Base-by-base conservation (phyloP, 2,113 vertebrate species). In the Scatophagus argus region DNA sequence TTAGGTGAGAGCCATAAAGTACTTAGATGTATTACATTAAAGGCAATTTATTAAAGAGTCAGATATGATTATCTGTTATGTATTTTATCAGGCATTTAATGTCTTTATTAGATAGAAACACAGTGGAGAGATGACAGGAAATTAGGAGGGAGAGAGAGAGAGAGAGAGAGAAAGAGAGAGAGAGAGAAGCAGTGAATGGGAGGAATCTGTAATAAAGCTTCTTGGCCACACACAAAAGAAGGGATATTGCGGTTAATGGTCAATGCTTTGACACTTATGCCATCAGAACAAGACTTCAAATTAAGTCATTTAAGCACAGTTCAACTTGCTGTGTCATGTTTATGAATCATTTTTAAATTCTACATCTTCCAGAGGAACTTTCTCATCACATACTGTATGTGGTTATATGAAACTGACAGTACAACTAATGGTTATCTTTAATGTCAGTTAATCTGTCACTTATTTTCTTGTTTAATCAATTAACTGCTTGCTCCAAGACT, bases 21-120 rank as follows among this genome's bases (percentile, higher is more conserved):
- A n/a, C n/a, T n/a, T 43, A 51, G 54, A 34, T 12, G 29, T 46
- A 82, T 88, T 90, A 92, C 89, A 93, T 92, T 90, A 91, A 91
- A 93, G 91, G 91, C 88, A 87, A 31, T 58, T 73, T 54, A 68
- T 69, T 77, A 16, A 83, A 46, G 27, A 6, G 12, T 60, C 62
- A 51, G 49, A 32, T 47, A 52, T 1, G n/a, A 14, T 58, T n/a
- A 23, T 7, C 8, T n/a, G 36, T 7, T 14, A n/a, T 3, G 11
- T 39, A 6, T 27, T 5, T 56, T 36, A 41, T 64, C 11, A n/a
- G 34, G 47, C 6, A 47, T 11, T 27, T 34, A 21, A 44, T 25
- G 14, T 6, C 12, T 56, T 58, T n/a, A 34, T 65, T n/a, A 32
- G 8, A 38, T 16, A 51, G 27, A 2, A 1, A 59, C 21, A 67